A percentile compares a stretch with the other conserved stretches of the same genome.
phyloP scores from a whole-genome alignment of 2,888 invertebrate genomes.

The Neoscelio sp. region DNA sequence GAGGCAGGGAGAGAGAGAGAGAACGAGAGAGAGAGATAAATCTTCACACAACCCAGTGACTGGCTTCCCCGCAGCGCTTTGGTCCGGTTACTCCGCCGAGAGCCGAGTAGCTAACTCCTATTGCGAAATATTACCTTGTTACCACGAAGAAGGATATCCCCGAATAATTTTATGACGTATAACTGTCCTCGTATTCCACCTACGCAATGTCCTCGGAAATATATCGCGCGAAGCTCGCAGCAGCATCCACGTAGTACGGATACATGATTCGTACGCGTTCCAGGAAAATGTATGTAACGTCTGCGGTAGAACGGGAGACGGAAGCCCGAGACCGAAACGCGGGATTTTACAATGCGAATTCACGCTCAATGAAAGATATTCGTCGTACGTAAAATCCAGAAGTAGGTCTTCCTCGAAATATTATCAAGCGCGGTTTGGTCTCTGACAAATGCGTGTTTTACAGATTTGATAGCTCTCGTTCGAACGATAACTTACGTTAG shows the following conservation, averaged over 20 bases:
- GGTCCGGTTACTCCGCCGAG: constrained; percentile 69
- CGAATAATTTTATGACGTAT: constrained; percentile 77
- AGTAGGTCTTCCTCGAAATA: constrained; percentile 50
- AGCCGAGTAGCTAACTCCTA: constrained; percentile 63
- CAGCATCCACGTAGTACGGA: constrained; percentile 26
- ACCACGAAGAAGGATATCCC: constrained; percentile 73
- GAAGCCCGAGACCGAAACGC: constrained; percentile 36
- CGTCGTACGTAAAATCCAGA: constrained; percentile 36
- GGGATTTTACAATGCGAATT: constrained; percentile 61
- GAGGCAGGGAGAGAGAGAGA: constrained; percentile 73
- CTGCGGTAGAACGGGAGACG: constrained; percentile 32
- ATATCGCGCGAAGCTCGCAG: constrained; percentile 23
- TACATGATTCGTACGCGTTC: constrained; percentile 48
- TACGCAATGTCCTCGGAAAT: constrained; percentile 43
- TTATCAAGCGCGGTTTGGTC: constrained; percentile 26
- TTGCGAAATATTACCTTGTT: constrained; percentile 78
- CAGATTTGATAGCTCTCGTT: constrained; percentile 33
- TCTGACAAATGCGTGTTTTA: constrained; percentile 39
- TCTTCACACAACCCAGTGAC: constrained; percentile 67
- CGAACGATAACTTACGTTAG: constrained; percentile 15
- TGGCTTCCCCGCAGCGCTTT: constrained; percentile 73
- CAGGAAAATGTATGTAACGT: constrained; percentile 38
- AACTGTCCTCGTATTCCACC: constrained; percentile 66
- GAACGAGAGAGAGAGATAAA: constrained; percentile 80
- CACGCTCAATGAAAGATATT: constrained; percentile 56